Evolutionary conservation across 2,113 vertebrate genomes (phyloP).

Genomic region (Apodemus sylvaticus): DNA sequence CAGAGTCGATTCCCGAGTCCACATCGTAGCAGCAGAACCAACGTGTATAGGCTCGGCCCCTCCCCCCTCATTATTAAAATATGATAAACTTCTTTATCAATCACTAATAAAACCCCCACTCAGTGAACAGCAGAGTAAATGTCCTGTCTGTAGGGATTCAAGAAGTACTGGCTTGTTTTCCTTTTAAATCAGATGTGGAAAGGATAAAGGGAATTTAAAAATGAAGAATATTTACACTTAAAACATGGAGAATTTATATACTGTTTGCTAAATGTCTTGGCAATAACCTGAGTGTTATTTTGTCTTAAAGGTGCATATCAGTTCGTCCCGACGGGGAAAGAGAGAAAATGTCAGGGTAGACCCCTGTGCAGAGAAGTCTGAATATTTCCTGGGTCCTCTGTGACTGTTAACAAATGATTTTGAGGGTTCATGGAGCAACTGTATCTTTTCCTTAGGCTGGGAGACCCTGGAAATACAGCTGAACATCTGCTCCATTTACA

Average conservation of each 20-base stretch:
- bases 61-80: constrained; percentile 10
- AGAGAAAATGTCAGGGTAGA: constrained; percentile 68
- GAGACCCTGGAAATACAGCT: background rate
- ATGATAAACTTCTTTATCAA: background rate
- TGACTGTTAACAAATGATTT: background rate
- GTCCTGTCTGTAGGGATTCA: constrained; percentile 28
- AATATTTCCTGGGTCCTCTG: constrained; percentile 26
- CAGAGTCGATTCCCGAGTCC: no score
- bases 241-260: constrained; percentile 50
- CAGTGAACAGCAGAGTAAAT: constrained; percentile 42
- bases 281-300: constrained; percentile 53
- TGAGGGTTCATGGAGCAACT: background rate
- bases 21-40: background rate
- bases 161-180: background rate
- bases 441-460: background rate
- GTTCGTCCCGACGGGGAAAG: constrained; percentile 36
- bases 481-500: background rate
- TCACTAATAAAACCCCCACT: constrained; percentile 26
- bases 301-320: constrained; percentile 50
- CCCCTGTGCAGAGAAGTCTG: background rate
- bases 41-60: background rate
- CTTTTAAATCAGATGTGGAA: background rate
- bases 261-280: constrained; percentile 66
- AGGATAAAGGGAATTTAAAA: constrained; percentile 61
- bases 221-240: constrained; percentile 57